phyloP scores from a whole-genome alignment of 2,888 invertebrate species.

The Ochropleura plecta region DNA sequence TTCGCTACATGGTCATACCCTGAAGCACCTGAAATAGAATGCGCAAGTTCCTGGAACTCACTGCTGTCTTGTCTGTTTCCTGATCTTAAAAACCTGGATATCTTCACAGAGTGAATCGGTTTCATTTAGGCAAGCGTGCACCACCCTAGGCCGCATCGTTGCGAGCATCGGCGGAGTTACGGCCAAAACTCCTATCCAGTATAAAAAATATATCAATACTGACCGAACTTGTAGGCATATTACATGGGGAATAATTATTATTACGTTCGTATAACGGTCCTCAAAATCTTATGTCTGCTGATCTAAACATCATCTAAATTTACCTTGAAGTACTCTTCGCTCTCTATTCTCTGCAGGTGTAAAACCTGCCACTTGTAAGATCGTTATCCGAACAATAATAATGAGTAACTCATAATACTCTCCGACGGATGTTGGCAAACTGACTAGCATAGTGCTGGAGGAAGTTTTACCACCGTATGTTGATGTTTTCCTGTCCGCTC shows the following conservation, averaged over 20 bases:
- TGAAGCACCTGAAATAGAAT: no score
- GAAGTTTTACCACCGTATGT: slow-evolving; percentile 73
- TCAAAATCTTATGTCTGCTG: neutral
- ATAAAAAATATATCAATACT: neutral
- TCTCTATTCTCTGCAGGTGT: neutral
- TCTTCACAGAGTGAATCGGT: no score
- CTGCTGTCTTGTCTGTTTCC: no score
- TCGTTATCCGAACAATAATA: slow-evolving; percentile 34
- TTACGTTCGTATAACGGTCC: neutral
- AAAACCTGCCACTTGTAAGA: slow-evolving; percentile 9
- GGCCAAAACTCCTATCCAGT: no score
- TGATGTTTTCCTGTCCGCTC: slow-evolving; percentile 75
- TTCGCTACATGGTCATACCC: no score
- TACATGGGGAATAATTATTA: neutral
- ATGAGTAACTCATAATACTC: slow-evolving; percentile 53
- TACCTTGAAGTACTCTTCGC: neutral
- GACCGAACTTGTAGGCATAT: neutral
- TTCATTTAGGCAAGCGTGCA: no score
- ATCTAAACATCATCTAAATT: neutral
- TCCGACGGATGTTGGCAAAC: slow-evolving; percentile 70
- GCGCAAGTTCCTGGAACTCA: no score
- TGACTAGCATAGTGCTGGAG: slow-evolving; percentile 64
- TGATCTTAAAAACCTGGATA: no score
- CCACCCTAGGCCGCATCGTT: no score
- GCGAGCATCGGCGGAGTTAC: no score